phyloP scores from a whole-genome alignment of 2,888 invertebrate genomes.

The Ecdyonurus torrentis region DNA sequence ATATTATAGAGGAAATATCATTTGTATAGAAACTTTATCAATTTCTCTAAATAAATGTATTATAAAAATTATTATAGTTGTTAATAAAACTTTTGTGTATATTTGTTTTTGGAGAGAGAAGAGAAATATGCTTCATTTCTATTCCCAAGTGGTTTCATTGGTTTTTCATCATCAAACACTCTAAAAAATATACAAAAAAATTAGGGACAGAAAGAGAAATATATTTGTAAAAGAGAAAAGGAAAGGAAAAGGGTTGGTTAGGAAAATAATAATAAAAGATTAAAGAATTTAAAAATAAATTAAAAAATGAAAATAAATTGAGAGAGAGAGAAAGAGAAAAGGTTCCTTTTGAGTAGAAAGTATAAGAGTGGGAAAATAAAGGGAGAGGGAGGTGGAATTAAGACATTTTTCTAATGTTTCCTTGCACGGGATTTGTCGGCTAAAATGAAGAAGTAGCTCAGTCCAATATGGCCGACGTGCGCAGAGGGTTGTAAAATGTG shows the following conservation, averaged over 20 bases:
- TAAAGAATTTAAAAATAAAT: neutral
- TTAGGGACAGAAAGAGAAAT: neutral
- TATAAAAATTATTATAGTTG: no score
- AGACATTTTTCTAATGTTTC: conserved; percentile 4
- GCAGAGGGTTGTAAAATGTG: conserved; percentile 1
- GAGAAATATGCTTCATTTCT: neutral
- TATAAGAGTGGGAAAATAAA: neutral
- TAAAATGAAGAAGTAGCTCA: conserved; percentile 3
- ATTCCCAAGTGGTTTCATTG: neutral
- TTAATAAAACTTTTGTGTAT: no score
- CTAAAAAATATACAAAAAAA: neutral
- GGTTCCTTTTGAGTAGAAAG: neutral
- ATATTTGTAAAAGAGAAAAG: neutral
- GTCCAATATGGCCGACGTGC: conserved; percentile 3
- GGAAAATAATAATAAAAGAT: neutral
- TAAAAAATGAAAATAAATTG: neutral
- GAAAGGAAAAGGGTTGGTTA: neutral
- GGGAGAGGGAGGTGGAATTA: neutral
- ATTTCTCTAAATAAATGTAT: no score
- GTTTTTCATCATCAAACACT: neutral
- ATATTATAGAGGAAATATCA: no score
- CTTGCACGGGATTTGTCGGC: conserved; percentile 4
- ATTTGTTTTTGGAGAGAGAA: no score
- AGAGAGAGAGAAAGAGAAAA: neutral
- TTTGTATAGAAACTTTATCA: no score